Conservation (phyloP, 2,113 vertebrate species). For the Stomatorhinus ivindoensis region DNA sequence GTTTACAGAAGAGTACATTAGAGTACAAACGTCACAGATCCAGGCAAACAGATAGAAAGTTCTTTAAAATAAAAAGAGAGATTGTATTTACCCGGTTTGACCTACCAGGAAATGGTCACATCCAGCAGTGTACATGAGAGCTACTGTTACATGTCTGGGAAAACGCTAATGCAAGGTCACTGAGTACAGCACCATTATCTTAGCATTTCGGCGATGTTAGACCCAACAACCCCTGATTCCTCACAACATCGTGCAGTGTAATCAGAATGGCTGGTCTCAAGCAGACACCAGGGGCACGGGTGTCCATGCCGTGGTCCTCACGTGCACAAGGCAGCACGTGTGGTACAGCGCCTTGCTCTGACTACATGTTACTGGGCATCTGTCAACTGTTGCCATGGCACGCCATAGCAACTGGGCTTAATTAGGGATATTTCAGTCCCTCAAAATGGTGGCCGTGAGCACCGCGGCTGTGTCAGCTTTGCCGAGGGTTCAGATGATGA, state of each 20-base stretch:
- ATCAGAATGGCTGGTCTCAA: neutral
- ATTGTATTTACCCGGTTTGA: neutral
- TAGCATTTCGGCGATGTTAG: neutral
- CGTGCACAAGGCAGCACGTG: neutral
- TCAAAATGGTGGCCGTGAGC: slow-evolving; percentile 15
- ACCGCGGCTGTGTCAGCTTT: neutral
- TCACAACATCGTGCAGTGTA: neutral
- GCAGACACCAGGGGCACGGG: neutral
- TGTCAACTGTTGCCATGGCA: slow-evolving; percentile 19
- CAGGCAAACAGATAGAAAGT: neutral
- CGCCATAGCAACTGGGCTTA: slow-evolving; percentile 18
- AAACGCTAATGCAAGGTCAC: neutral
- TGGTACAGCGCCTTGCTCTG: neutral
- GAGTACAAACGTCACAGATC: neutral
- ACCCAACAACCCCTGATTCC: neutral
- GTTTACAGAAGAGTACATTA: neutral
- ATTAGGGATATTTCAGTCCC: slow-evolving; percentile 26
- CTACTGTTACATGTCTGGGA: neutral
- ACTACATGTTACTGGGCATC: neutral
- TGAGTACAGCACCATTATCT: neutral
- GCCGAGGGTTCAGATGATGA: neutral
- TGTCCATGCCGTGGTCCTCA: neutral
- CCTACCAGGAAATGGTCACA: neutral
- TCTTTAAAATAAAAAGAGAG: neutral
- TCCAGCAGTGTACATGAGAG: neutral